Evolutionary conservation across 2,888 invertebrate species (phyloP), one percentile per base, ranked within the genome.

Genomic region (Rhodophaea formosa): DNA sequence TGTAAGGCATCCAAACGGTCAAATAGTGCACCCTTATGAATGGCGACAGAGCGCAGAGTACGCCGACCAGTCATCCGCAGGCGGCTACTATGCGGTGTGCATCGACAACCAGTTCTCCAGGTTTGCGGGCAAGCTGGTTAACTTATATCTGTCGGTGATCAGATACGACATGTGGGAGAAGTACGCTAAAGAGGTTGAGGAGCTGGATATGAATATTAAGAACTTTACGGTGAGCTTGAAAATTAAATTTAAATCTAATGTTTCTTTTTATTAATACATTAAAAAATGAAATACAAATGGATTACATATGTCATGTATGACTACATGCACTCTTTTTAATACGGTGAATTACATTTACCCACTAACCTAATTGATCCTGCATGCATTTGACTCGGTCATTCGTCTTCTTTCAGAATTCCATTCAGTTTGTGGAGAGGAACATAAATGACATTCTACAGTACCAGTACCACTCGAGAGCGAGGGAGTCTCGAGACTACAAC

Each of bases 121-220:
- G 75, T 98, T 97, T 87, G 97, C 97, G 14, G 95, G 95, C 7
- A 98, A 98, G 87, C 87, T 98, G 64, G 96, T 98, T 35, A 97
- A 97, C 80, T 90, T 98, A 62, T 98, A 98, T 75, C 93, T 98
- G 59, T 97, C 97, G 0, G 97, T 98, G 5, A 97, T 97, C 58
- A 94, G 97, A 75, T 97, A 97, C 73, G 97, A 98, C 75, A 95
- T 97, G 82, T 98, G 98, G 98, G 97, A 97, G 72, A 94, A 96
- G 75, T 98, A 96, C 72, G 94, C 97, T 0, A 95, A 97, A 79
- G 98, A 98, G 86, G 93, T 98, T 17, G 96, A 97, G 76, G 96
- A 96, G 49, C 82, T 97, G 61, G 96, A 97, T 77, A 92, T 97
- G 77, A 96, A 97, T 68, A 97, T 98, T 73, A 94, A 95, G 68